These are phyloP conservation scores for Chaetodon trifasciatus DNA, from an alignment of 2,797 vertebrate genomes.

Conservation along the genomic window DNA sequence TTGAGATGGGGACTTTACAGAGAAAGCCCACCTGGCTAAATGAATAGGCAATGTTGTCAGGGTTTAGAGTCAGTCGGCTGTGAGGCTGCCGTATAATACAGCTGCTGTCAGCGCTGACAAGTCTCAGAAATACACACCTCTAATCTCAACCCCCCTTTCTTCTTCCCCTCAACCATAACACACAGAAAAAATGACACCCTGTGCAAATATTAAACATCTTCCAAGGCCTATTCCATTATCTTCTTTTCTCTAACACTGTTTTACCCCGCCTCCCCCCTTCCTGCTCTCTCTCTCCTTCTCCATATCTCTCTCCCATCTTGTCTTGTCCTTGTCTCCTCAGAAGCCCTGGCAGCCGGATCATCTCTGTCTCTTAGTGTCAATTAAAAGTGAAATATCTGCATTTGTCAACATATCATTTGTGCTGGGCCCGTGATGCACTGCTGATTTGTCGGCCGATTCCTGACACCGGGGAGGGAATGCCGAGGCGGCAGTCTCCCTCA, in stretches of 20 bases:
- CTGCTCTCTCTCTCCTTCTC: conserved; percentile 36
- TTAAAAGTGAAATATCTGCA: conserved; percentile 99
- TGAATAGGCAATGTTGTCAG: conserved; percentile 73
- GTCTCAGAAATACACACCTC: conserved; percentile 76
- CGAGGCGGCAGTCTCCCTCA: conserved; percentile 93
- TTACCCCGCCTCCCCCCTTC: conserved; percentile 26
- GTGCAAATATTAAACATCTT: conserved; percentile 83
- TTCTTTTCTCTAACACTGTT: conserved; percentile 63
- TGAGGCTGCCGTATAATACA: conserved; percentile 65
- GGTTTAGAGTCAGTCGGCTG: conserved; percentile 78
- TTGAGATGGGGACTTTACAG: conserved; percentile 48
- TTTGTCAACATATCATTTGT: conserved; percentile 98
- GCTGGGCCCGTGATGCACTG: conserved; percentile 89
- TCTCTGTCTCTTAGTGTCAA: conserved; percentile 98
- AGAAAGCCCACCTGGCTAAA: conserved; percentile 75
- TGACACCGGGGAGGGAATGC: conserved; percentile 91
- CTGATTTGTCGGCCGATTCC: conserved; percentile 93
- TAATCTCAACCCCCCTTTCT: conserved; percentile 74
- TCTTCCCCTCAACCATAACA: conserved; percentile 59
- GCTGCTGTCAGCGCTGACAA: conserved; percentile 78
- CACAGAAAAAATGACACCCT: conserved; percentile 75
- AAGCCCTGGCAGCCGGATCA: conserved; percentile 84
- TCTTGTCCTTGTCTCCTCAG: conserved; percentile 82
- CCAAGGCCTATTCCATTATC: conserved; percentile 76
- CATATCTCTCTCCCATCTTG: conserved; percentile 64